Base-by-base conservation (phyloP, 2,797 vertebrate species). In the Enteromius afrohamiltoni region DNA sequence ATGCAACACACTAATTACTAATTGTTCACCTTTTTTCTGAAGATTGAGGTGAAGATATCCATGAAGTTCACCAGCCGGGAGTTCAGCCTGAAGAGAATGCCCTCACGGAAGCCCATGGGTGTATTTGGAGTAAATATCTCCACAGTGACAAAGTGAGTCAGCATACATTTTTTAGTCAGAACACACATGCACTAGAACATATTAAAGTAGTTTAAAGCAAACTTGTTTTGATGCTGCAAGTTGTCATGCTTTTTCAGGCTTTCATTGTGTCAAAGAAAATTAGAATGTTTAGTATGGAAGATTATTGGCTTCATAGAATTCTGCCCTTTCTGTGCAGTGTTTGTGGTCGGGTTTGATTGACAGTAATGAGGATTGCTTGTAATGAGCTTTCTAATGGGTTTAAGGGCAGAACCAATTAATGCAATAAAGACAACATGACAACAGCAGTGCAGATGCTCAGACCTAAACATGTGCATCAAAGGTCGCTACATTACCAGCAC, bases 81-180 rank as follows among this genome's bases (percentile, higher is more conserved):
- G 89, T 98, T 99, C 88, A 99, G 98, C 91, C 91, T 99, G 90
- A 99, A 99, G 89, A 95, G 97, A 89, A 96, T 97, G 94, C 96
- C 97, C 0, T 98, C 98, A 9, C 93, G 97, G 77, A 99, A 98
- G 83, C 97, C 97, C 88, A 96, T 97, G 0, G 98, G 98, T 0
- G 98, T 99, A 79, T 99, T 99, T 23, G 98, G 98, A 58, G 92
- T 99, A 88, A 99, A 98, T 93, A 99, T 99, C 8, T 95, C 96
- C 0, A 93, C 97, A 3, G 98, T 99, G 87, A 99, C 98, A 88
- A 99, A 97, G 98, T 99, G 89, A 97, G 97, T 94, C 6, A 21
- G 34, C 40, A n/a, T 53, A 60, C 37, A 60, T 47, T 58, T 58
- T 37, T 5, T 23, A 53, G 42, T 53, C 26, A 34, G 19, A 6